Evolutionary conservation across 2,113 vertebrate genomes (phyloP).

Genomic region (Oxygymnocypris stewartii): DNA sequence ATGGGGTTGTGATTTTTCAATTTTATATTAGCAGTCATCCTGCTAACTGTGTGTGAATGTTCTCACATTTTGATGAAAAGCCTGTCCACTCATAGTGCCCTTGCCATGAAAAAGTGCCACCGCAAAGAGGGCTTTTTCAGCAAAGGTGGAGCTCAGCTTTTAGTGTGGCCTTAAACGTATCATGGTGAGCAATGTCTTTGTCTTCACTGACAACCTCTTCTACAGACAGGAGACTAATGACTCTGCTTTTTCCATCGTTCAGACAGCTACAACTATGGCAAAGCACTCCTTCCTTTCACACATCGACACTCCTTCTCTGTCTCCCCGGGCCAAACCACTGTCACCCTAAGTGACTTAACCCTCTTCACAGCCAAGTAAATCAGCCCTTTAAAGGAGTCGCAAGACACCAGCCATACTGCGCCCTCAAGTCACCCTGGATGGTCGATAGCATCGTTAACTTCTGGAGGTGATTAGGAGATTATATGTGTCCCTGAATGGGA

Average conservation of each 20-base stretch:
- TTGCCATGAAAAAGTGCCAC: slow-evolving; percentile 17
- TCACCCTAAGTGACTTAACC: slow-evolving; percentile 11
- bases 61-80: slow-evolving; percentile 21
- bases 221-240: slow-evolving; percentile 33
- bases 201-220: slow-evolving; percentile 18
- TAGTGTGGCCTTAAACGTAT: slow-evolving; percentile 21
- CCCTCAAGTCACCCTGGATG: slow-evolving; percentile 14
- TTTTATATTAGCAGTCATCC: slow-evolving; percentile 2
- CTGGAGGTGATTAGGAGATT: slow-evolving; percentile 35
- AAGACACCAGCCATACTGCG: neutral
- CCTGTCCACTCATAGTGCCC: slow-evolving; percentile 3
- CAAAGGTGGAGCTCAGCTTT: slow-evolving; percentile 17
- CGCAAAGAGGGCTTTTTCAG: neutral
- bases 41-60: neutral
- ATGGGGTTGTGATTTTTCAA: neutral
- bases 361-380: slow-evolving; percentile 38
- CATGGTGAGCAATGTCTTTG: slow-evolving; percentile 31
- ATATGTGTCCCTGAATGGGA: neutral
- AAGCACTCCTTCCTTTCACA: neutral
- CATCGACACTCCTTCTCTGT: neutral
- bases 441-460: neutral
- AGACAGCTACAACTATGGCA: slow-evolving; percentile 19
- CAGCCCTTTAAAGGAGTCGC: slow-evolving; percentile 25
- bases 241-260: slow-evolving; percentile 8
- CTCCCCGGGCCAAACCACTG: neutral